Evolutionary conservation across 35 echinoderm and acorn worm genomes (phyloP).

Genomic region (Anneissia japonica): DNA sequence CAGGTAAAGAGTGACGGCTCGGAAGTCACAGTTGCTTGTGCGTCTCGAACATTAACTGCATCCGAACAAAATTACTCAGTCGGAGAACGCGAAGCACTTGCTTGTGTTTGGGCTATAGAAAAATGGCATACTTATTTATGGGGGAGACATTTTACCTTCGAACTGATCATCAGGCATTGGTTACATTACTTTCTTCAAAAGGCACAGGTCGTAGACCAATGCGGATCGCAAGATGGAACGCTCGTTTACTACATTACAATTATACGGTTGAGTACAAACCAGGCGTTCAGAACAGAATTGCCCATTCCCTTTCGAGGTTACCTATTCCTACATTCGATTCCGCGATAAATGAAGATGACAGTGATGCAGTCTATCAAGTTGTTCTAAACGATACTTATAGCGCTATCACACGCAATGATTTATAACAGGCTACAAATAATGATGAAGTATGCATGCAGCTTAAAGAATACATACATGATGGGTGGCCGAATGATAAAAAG

Average conservation of each 20-base stretch:
- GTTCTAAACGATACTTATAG: background rate
- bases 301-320: conserved; percentile 33
- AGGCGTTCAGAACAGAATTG: conserved; percentile 12
- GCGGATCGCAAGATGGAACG: conserved; percentile 45
- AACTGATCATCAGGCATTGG: conserved; percentile 60
- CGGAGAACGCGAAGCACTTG: conserved; percentile 49
- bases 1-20: conserved; percentile 19
- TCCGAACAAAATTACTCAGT: conserved; percentile 52
- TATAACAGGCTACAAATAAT: conserved; percentile 16
- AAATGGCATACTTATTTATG: conserved; percentile 46
- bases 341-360: conserved; percentile 28
- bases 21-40: conserved; percentile 36
- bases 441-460: conserved; percentile 39
- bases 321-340: background rate
- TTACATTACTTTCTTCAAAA: conserved; percentile 27
- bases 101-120: conserved; percentile 52
- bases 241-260: conserved; percentile 27
- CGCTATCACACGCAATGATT: conserved; percentile 2
- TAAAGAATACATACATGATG: conserved; percentile 1
- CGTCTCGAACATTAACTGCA: conserved; percentile 36
- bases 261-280: conserved; percentile 34
- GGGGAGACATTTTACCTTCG: conserved; percentile 38
- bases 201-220: conserved; percentile 52
- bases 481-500: conserved; percentile 44
- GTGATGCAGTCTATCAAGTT: conserved; percentile 20